Percentiles rank a stretch among this genome's conserved stretches.
Conservation (phyloP, 2,888 invertebrate genomes). For the Sinohyriopsis cumingii region DNA sequence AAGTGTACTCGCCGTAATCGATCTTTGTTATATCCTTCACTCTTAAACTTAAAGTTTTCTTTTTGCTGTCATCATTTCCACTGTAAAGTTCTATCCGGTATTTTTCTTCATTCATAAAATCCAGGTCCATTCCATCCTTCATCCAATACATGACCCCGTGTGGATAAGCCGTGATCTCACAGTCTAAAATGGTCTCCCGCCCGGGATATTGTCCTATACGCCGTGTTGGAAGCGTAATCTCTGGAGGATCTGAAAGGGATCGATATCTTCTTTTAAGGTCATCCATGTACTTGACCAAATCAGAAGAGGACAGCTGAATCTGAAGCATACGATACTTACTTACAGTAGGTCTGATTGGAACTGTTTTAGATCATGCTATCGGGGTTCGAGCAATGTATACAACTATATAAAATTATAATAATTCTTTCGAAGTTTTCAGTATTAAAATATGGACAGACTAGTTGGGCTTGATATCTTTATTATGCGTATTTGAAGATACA, state of each 20-base stretch:
- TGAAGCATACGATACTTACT: too few species aligned
- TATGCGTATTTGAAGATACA: too few species aligned
- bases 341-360: too few species aligned
- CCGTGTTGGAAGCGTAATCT: constrained; percentile 25
- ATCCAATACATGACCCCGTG: constrained; percentile 31
- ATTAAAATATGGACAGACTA: too few species aligned
- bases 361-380: too few species aligned
- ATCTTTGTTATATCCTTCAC: constrained; percentile 22
- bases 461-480: too few species aligned
- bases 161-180: constrained; percentile 34
- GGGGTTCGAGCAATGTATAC: too few species aligned
- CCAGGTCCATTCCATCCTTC: constrained; percentile 24
- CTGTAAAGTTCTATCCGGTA: constrained; percentile 35
- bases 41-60: constrained; percentile 37
- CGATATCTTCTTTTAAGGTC: too few species aligned
- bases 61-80: constrained; percentile 32
- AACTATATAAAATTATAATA: too few species aligned
- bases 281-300: too few species aligned
- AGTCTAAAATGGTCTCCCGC: constrained; percentile 38
- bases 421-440: too few species aligned
- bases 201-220: constrained; percentile 33
- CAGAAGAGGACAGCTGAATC: too few species aligned
- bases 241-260: constrained; percentile 29
- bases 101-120: constrained; percentile 22
- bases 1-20: constrained; percentile 36